Conservation (phyloP, 2,888 invertebrate genomes). For the Clostera curtula region DNA sequence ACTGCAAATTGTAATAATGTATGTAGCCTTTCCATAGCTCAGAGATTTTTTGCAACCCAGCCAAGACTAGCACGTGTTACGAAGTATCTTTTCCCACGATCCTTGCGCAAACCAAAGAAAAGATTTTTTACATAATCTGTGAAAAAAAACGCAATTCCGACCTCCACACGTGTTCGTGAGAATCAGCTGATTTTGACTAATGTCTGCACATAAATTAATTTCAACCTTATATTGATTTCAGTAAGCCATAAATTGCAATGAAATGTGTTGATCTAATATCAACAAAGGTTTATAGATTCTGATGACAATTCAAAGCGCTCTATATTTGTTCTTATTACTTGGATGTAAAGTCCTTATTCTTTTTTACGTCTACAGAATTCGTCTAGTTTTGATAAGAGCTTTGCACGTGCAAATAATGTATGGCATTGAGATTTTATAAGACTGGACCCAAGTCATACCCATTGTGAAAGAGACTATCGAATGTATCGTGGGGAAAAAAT, state of each 20-base stretch:
- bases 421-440: too few species aligned
- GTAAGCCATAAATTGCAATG: too few species aligned
- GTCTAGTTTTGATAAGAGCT: slow-evolving; percentile 10
- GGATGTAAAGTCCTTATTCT: too few species aligned
- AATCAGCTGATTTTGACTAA: slow-evolving; percentile 51
- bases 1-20: slow-evolving; percentile 6
- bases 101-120: slow-evolving; percentile 46
- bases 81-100: slow-evolving; percentile 47
- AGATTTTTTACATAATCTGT: slow-evolving; percentile 36
- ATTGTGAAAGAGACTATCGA: too few species aligned
- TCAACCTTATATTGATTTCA: slow-evolving; percentile 3
- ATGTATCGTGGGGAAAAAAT: too few species aligned
- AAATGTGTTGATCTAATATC: too few species aligned
- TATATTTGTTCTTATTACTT: too few species aligned
- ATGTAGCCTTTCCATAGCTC: slow-evolving; percentile 13
- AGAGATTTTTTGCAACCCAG: slow-evolving; percentile 41
- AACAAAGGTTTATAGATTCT: too few species aligned
- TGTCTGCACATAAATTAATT: neutral
- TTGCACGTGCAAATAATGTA: slow-evolving; percentile 18
- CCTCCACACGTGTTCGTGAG: slow-evolving; percentile 53
- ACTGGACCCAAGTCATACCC: too few species aligned
- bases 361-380: slow-evolving; percentile 11
- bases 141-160: slow-evolving; percentile 49
- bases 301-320: too few species aligned
- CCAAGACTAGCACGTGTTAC: slow-evolving; percentile 47